Evolutionary conservation across 2,113 vertebrate species (phyloP), one percentile per base, ranked within the genome.

Genomic region (Cettia cetti): DNA sequence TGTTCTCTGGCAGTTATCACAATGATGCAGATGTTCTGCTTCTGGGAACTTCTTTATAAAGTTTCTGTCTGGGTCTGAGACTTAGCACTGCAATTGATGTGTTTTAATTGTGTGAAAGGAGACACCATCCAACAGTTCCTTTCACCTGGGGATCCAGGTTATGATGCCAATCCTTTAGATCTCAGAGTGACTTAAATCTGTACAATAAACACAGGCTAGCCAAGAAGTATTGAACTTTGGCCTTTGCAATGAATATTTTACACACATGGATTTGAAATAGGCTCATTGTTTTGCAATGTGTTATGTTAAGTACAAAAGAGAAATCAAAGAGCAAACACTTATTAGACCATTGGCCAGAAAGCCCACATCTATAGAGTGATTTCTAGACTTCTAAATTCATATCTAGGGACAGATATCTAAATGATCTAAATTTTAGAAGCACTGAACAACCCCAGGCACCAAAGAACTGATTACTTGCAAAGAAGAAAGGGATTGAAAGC

Each of bases 161-260:
- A 22, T 72, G 23, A 30, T 84, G 30, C 5, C 7, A 85, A 13
- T 87, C 40, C 5, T 71, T 90, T 84, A 49, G 54, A 31, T 30
- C 54, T 81, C 28, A 39, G 40, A 72, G 40, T 64, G 44, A 76
- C 24, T 37, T 72, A 30, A 90, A 72, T 42, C 21, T 50, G 5
- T 47, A 56, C 7, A 37, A 54, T 45, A n/a, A 66, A 71, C 35
- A 21, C 8, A 77, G 54, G 1, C 14, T 80, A 47, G 42, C 59
- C 7, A 76, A 33, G 14, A 17, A 7, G 6, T 35, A 71, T 60
- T 83, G 57, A 81, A 59, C 56, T 45, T 82, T 80, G 40, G 37
- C 14, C 56, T 92, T 69, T 61, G 56, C 47, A 83, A 60, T 82
- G 31, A 53, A 18, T 86, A 47, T 72, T 88, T 92, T 69, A 69